phyloP scores from a whole-genome alignment of 1,140 invertebrate species.

The Chelonus insularis region DNA sequence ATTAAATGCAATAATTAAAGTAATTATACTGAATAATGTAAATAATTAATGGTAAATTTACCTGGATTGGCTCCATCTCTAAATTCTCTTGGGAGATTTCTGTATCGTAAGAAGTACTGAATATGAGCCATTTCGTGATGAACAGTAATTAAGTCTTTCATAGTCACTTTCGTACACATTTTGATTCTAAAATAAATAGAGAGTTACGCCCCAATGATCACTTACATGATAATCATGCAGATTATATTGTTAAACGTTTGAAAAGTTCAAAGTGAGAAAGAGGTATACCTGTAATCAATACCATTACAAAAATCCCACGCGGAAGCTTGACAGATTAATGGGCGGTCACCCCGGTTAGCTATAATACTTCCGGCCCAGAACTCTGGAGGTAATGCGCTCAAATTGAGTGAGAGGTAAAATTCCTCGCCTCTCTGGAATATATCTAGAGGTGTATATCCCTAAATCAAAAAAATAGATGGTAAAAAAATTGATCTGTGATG shows the following conservation, averaged over 20 bases:
- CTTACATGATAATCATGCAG: no score
- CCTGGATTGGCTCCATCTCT: constrained; percentile 91
- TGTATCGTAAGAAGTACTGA: constrained; percentile 87
- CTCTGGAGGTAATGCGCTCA: constrained; percentile 78
- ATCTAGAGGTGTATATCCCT: constrained; percentile 78
- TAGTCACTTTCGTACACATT: constrained; percentile 89
- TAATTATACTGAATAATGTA: background rate
- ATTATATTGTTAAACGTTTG: background rate
- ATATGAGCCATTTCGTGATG: constrained; percentile 95
- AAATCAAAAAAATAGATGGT: constrained; percentile 33
- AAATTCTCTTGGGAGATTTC: constrained; percentile 81
- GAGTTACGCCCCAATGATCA: no score
- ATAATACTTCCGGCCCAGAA: constrained; percentile 82
- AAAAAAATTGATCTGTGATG: background rate
- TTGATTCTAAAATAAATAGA: constrained; percentile 76
- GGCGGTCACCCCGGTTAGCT: constrained; percentile 72
- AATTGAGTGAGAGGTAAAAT: constrained; percentile 82
- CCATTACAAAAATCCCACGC: constrained; percentile 94
- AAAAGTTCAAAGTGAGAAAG: background rate
- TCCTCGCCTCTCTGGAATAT: constrained; percentile 83
- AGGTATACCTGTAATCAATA: constrained; percentile 72
- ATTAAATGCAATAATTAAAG: no score
- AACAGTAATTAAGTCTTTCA: constrained; percentile 85
- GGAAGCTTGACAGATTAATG: constrained; percentile 81
- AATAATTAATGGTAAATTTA: constrained; percentile 44